Evolutionary conservation across 2,888 invertebrate genomes (phyloP).

Genomic region (Apamea monoglypha): DNA sequence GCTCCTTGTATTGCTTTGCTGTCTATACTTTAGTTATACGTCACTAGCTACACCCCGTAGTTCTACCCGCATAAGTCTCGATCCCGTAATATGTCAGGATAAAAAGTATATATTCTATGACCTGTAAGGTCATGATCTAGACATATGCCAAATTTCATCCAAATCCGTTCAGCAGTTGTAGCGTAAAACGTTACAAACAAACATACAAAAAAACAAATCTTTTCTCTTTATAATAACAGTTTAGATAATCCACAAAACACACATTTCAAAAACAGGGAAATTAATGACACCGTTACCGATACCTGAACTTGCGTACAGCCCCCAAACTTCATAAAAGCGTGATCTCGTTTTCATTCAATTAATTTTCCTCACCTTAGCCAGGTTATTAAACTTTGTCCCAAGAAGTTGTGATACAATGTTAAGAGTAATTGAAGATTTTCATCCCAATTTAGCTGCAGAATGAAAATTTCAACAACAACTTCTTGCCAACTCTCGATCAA

Average conservation of each 20-base stretch:
- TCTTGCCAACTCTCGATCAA: slow-evolving; percentile 15
- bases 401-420: slow-evolving; percentile 31
- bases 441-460: slow-evolving; percentile 38
- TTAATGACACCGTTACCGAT: not conserved
- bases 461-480: slow-evolving; percentile 36
- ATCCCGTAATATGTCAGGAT: too few relatives aligned
- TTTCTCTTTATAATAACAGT: not conserved
- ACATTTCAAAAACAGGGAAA: not conserved
- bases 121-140: not conserved
- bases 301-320: slow-evolving; percentile 3
- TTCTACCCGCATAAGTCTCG: not conserved
- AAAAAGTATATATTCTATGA: not conserved
- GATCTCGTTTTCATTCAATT: slow-evolving; percentile 44
- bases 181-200: not conserved
- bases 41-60: not conserved
- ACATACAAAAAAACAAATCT: not conserved
- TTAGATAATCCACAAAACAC: not conserved
- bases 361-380: slow-evolving; percentile 22
- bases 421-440: slow-evolving; percentile 50
- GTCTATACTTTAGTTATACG: too few relatives aligned
- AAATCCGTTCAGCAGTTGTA: not conserved
- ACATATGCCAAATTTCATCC: not conserved
- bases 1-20: too few relatives aligned
- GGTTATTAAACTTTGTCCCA: slow-evolving; percentile 41
- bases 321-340: slow-evolving; percentile 15